phyloP scores from a whole-genome alignment of 2,888 invertebrate species.

The Amphipoea lucens region DNA sequence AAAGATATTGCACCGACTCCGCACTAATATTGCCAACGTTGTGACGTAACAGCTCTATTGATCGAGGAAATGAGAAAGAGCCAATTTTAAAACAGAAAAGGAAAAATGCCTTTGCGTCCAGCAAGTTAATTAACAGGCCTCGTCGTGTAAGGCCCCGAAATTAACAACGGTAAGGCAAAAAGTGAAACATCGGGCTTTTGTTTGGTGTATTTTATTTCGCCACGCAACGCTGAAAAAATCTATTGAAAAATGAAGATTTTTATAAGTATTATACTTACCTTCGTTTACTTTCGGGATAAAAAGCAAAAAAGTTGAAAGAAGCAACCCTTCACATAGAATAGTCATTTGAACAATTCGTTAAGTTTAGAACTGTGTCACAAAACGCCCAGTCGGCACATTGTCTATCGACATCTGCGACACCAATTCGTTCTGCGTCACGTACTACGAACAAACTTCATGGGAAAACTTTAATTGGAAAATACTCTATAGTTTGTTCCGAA shows the following conservation, averaged over 20 bases:
- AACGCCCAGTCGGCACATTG: slow-evolving; percentile 43
- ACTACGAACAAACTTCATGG: slow-evolving; percentile 73
- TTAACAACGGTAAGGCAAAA: slow-evolving; percentile 41
- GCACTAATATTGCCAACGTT: slow-evolving; percentile 52
- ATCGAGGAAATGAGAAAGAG: slow-evolving; percentile 57
- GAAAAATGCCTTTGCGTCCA: slow-evolving; percentile 41
- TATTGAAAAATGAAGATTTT: background rate
- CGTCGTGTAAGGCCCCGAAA: slow-evolving; percentile 30
- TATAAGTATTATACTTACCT: background rate
- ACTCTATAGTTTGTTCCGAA: slow-evolving; percentile 59
- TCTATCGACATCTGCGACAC: slow-evolving; percentile 67
- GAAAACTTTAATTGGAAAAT: slow-evolving; percentile 86
- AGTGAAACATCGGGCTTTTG: slow-evolving; percentile 36
- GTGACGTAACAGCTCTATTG: slow-evolving; percentile 54
- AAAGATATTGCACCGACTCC: slow-evolving; percentile 71
- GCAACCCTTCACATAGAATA: slow-evolving; percentile 10
- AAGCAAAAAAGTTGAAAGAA: background rate
- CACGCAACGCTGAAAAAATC: background rate
- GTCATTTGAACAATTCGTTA: slow-evolving; percentile 7
- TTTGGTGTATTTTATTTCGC: slow-evolving; percentile 15
- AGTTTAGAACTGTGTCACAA: slow-evolving; percentile 40
- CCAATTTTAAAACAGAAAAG: slow-evolving; percentile 58
- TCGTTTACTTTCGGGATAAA: slow-evolving; percentile 18
- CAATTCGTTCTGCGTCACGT: slow-evolving; percentile 67
- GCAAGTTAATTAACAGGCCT: slow-evolving; percentile 56